phyloP scores from a whole-genome alignment of 1,140 invertebrate genomes.

The Dreissena rostriformis region DNA sequence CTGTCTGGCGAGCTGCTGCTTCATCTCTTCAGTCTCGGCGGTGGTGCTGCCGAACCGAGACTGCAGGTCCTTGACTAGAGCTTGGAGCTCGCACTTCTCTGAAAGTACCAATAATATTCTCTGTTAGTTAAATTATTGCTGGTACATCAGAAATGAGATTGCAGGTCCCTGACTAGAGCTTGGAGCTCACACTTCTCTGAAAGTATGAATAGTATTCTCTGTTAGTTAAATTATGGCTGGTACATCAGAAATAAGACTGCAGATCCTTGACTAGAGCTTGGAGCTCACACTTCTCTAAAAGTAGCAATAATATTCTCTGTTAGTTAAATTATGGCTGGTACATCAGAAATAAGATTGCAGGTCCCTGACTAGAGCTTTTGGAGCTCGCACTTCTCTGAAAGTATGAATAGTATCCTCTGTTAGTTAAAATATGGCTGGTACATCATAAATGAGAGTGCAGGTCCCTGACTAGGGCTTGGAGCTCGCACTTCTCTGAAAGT shows the following conservation, averaged over 20 bases:
- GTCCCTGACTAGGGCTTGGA: too few relatives aligned
- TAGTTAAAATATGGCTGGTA: too few relatives aligned
- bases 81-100: slow-evolving; percentile 38
- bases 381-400: slow-evolving; percentile 34
- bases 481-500: too few relatives aligned
- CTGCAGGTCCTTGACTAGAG: slow-evolving; percentile 15
- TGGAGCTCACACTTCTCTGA: too few relatives aligned
- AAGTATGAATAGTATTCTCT: too few relatives aligned
- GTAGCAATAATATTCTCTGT: neutral
- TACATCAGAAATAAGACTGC: too few relatives aligned
- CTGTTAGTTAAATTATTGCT: too few relatives aligned
- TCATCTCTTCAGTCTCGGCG: slow-evolving; percentile 39
- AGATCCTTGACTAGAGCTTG: neutral
- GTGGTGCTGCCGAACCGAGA: slow-evolving; percentile 32
- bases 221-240: too few relatives aligned
- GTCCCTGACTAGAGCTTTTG: slow-evolving; percentile 7
- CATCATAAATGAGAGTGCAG: too few relatives aligned
- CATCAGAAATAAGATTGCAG: slow-evolving; percentile 16
- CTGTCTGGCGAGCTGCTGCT: slow-evolving; percentile 19
- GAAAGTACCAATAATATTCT: slow-evolving; percentile 6
- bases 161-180: too few relatives aligned
- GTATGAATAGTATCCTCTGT: slow-evolving; percentile 4
- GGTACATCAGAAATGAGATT: too few relatives aligned
- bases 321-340: slow-evolving; percentile 2
- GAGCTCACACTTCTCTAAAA: too few relatives aligned